Conservation (phyloP, 2,113 vertebrate species). For the Opisthocomus hoazin region DNA sequence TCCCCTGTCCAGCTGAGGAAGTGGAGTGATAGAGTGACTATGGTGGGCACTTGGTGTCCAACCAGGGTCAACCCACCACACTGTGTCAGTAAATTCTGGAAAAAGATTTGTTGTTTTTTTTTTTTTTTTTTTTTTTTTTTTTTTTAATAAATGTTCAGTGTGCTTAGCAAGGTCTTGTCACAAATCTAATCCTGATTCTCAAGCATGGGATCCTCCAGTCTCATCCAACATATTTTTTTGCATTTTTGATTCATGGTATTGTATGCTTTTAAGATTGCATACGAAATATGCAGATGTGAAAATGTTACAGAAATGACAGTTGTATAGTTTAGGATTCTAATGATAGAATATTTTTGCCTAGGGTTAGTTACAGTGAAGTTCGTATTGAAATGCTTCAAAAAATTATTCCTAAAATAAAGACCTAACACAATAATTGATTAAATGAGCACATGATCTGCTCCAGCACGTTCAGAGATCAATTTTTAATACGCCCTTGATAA, state of each 20-base stretch:
- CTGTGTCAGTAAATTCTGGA: not conserved
- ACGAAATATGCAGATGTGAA: not conserved
- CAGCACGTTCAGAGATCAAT: not conserved
- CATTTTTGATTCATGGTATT: not conserved
- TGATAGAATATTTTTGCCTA: not conserved
- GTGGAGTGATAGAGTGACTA: too few species aligned
- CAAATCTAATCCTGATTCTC: not conserved
- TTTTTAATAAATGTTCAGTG: not conserved
- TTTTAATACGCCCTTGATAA: slow-evolving; percentile 5
- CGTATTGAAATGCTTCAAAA: not conserved
- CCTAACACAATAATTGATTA: slow-evolving; percentile 2
- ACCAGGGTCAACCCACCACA: too few species aligned
- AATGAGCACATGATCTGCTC: not conserved
- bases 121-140: not conserved
- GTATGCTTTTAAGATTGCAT: not conserved
- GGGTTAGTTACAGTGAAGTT: not conserved
- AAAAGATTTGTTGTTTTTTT: not conserved
- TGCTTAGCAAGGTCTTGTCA: not conserved
- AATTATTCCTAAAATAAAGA: slow-evolving; percentile 35
- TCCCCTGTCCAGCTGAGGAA: too few species aligned
- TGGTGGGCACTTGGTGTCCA: too few species aligned
- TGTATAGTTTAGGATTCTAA: not conserved
- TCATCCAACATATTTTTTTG: not conserved
- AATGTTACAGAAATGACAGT: not conserved
- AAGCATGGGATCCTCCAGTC: not conserved